Base-by-base conservation (phyloP, 2,113 vertebrate genomes). In the Alethe diademata region DNA sequence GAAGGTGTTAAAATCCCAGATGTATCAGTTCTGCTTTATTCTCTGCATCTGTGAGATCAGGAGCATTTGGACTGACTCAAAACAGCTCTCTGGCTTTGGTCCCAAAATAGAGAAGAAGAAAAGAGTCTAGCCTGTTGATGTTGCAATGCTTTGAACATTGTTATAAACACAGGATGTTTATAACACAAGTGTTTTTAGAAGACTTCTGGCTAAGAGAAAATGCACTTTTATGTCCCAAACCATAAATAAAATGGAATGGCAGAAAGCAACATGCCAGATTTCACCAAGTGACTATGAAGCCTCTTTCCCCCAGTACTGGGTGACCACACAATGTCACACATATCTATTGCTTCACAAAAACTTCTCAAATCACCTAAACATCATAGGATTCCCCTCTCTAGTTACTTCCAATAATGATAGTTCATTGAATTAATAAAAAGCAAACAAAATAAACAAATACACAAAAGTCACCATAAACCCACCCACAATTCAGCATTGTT, bases 91-190 rank as follows among this genome's bases (percentile, higher is more conserved):
- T 29, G 72, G 29, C 56, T 93, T 66, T 75, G 64, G 57, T 91
- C 75, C 51, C 72, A 84, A 93, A 96, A 95, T 64, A 97, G 95
- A 88, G 95, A 70, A 51, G 69, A 65, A 54, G 33, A 72, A 64
- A 79, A 12, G 28, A 70, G 62, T 47, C 74, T 73, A 57, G 65
- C 50, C 48, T 40, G 50, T 84, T 40, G 74, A 91, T 91, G 88
- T 94, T 74, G 94, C 76, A 97, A 96, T 0, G 7, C 45, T 65
- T 85, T 57, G 61, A 93, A 54, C 24, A 4, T 13, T 10, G 35
- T 65, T 85, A 72, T 10, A 83, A 80, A 71, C 60, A 75, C 25
- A 78, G 51, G 40, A 36, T 48, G 24, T 45, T 45, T 45, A 45
- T 20, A 45, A 79, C 3, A 6, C 5, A 62, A 71, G 40, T 12